These are phyloP conservation scores for Zygaena filipendulae DNA, from an alignment of 2,888 invertebrate genomes.

Conservation along the genomic window DNA sequence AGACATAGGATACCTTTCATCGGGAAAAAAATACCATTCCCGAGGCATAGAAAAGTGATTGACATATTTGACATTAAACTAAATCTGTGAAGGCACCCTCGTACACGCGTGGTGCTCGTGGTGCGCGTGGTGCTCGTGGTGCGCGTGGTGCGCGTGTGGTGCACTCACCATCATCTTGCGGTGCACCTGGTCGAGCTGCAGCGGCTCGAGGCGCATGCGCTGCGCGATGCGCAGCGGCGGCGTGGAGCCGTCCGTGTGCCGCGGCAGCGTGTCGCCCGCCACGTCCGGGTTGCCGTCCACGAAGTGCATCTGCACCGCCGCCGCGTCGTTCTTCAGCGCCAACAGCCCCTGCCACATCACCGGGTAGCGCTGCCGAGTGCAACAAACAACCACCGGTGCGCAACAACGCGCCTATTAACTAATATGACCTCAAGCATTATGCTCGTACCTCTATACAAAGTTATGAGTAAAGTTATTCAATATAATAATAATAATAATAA, in stretches of 20 bases:
- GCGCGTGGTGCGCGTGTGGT: too few species aligned
- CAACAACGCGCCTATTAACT: background rate
- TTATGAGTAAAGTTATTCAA: too few species aligned
- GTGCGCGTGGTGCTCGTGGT: too few species aligned
- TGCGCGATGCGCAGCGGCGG: conserved; percentile 94
- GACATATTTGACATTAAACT: too few species aligned
- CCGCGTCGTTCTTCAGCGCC: conserved; percentile 96
- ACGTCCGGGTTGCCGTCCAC: conserved; percentile 94
- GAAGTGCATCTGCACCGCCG: conserved; percentile 98
- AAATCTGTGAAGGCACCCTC: too few species aligned
- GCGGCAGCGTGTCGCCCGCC: conserved; percentile 88
- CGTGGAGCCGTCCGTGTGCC: conserved; percentile 84
- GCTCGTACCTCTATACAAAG: too few species aligned
- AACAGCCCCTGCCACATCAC: conserved; percentile 98
- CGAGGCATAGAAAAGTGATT: too few species aligned
- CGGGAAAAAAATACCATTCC: too few species aligned
- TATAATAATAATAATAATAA: too few species aligned
- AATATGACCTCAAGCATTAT: background rate
- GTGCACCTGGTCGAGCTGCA: conserved; percentile 95
- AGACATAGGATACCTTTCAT: too few species aligned
- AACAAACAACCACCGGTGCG: background rate
- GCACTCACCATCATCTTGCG: conserved; percentile 96
- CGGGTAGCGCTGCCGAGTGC: conserved; percentile 92
- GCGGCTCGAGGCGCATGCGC: conserved; percentile 95
- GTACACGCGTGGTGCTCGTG: too few species aligned